Conservation (phyloP, 2,797 vertebrate genomes). For the Micrastur ruficollis region DNA sequence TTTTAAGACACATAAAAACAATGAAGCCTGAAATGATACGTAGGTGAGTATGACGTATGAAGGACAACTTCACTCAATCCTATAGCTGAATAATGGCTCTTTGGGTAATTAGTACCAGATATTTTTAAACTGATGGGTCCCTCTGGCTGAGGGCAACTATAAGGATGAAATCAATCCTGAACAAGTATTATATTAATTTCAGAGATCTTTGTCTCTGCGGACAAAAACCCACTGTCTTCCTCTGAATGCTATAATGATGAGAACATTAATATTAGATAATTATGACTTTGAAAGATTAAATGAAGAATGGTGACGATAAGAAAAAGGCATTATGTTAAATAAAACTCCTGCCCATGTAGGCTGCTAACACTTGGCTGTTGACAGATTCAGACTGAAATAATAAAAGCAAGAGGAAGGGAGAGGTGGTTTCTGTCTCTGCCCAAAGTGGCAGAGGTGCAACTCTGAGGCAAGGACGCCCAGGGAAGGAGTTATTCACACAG, state of each 20-base stretch:
- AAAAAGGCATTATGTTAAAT: constrained; percentile 27
- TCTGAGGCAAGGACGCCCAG: background rate
- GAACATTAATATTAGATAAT: constrained; percentile 77
- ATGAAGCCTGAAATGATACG: constrained; percentile 18
- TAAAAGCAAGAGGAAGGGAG: background rate
- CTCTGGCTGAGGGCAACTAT: constrained; percentile 63
- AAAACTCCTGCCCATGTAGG: background rate
- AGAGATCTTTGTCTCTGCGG: constrained; percentile 72
- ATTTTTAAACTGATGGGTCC: constrained; percentile 74
- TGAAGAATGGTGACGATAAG: constrained; percentile 10
- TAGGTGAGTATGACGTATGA: constrained; percentile 14
- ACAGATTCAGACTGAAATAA: background rate
- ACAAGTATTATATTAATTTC: constrained; percentile 73
- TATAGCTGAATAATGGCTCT: constrained; percentile 37
- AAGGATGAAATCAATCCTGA: constrained; percentile 75
- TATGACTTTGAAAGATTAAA: constrained; percentile 69
- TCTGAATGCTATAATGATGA: constrained; percentile 45
- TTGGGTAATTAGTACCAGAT: constrained; percentile 72
- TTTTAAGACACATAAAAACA: constrained; percentile 29
- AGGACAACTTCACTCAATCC: constrained; percentile 59
- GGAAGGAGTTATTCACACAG: background rate
- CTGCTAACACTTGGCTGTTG: constrained; percentile 18
- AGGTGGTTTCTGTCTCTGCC: background rate
- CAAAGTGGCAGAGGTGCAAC: background rate
- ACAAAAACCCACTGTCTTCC: constrained; percentile 64